A percentile compares a stretch with the other conserved stretches of the same genome.
These are phyloP conservation scores for Vulpes vulpes DNA, from an alignment of 2,113 vertebrate genomes.

Conservation along the genomic window DNA sequence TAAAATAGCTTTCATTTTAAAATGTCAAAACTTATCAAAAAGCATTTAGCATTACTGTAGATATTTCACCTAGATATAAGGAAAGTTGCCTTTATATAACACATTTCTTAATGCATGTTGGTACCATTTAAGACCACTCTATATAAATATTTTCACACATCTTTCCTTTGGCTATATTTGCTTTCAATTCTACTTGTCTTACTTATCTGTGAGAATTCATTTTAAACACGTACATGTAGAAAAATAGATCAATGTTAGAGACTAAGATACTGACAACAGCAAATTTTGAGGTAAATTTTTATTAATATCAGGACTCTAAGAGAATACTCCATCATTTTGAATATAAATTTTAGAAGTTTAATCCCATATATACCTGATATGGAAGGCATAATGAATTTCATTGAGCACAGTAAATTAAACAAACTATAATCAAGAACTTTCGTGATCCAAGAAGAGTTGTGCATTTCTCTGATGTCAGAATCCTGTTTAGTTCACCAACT, in stretches of 20 bases:
- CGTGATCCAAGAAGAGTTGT: neutral
- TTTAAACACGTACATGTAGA: constrained; percentile 50
- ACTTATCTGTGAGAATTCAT: constrained; percentile 63
- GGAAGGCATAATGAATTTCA: constrained; percentile 38
- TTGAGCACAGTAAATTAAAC: neutral
- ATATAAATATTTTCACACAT: constrained; percentile 65
- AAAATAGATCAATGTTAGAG: constrained; percentile 44
- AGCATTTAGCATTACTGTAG: constrained; percentile 19
- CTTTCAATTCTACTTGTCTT: constrained; percentile 43
- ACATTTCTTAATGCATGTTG: constrained; percentile 65
- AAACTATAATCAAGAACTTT: neutral
- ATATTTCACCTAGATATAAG: constrained; percentile 65
- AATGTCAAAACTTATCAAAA: constrained; percentile 79
- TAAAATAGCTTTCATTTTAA: constrained; percentile 75
- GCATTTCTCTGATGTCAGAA: constrained; percentile 15
- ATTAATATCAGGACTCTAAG: neutral
- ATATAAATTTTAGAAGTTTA: neutral
- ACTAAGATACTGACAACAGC: constrained; percentile 22
- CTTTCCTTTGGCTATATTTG: constrained; percentile 58
- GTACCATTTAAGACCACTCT: constrained; percentile 23
- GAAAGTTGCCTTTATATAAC: constrained; percentile 54
- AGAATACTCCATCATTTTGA: constrained; percentile 42
- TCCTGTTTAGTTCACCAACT: neutral
- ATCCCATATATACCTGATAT: neutral
- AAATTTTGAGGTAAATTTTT: constrained; percentile 26